Evolutionary conservation across 2,888 invertebrate species (phyloP), one percentile per base, ranked within the genome.

Genomic region (Eudemis profundana): DNA sequence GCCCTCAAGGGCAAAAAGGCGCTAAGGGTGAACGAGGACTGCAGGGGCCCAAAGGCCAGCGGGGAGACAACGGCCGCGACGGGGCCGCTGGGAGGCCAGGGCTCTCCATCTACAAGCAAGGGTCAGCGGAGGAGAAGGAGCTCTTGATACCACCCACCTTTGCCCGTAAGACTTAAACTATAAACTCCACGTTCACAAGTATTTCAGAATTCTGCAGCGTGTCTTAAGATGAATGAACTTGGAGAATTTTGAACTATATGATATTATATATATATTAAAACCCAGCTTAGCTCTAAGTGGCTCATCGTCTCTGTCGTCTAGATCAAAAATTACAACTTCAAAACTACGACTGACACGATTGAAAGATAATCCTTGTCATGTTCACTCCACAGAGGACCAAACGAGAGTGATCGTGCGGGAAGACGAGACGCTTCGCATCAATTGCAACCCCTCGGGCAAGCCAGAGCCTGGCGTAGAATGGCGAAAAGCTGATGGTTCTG

Each of bases 61-160:
- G 95, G 1, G 97, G 97, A 12, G 95, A 94, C 72, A 93, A 96
- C 15, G 96, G 96, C 0, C 94, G 90, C 10, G 94, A 96, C 75
- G 96, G 96, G 4, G 93, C 93, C 4, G 95, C 96, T 0, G 97
- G 97, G n/a, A 93, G 94, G 54, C 97, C 97, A 0, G 97, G 97
- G 12, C 94, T 97, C 56, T 95, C 95, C 62, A 95, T 97, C 0
- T 97, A 96, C 93, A 95, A 94, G 75, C 94, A 94, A 73, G 95
- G 95, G 64, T 94, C 36, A 2, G 8, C 15, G 19, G 54, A 54
- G 0, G 93, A 93, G 49, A 94, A 93, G 61, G 94, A 96, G 69
- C 89, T 97, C 40, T 94, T 97, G 36, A 95, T 97, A 76, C 96
- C 97, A n/a, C 97, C 98, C 33, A 95, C 96, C 36, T 97, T 98